A percentile compares a stretch with the other conserved stretches of the same genome.
Evolutionary conservation across 2,888 invertebrate species (phyloP).

Genomic region (Fabriciana adippe): DNA sequence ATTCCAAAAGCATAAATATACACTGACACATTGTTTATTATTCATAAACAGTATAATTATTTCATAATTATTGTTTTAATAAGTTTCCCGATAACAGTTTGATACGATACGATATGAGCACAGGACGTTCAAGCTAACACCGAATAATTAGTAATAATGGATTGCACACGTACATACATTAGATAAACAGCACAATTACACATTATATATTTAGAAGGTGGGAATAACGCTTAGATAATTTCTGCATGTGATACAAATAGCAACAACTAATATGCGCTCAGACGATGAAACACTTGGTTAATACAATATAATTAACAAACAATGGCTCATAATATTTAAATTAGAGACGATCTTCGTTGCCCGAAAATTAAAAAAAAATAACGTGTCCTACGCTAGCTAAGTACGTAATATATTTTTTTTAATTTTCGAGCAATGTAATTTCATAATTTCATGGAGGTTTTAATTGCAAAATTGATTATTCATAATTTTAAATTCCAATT

Average conservation of each 20-base stretch:
- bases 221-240: slow-evolving; percentile 16
- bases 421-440: no score
- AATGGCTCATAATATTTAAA: slow-evolving; percentile 25
- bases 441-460: no score
- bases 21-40: no score
- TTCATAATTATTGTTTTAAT: no score
- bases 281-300: slow-evolving; percentile 38
- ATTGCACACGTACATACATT: neutral
- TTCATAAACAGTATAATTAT: no score
- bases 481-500: neutral
- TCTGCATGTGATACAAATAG: slow-evolving; percentile 29
- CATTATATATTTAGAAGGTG: slow-evolving; percentile 16
- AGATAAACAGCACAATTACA: slow-evolving; percentile 15
- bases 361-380: slow-evolving; percentile 17
- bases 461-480: neutral
- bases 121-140: no score
- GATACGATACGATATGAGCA: no score
- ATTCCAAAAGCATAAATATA: no score
- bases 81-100: no score
- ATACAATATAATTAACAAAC: slow-evolving; percentile 36
- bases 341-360: slow-evolving; percentile 16
- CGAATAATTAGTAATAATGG: no score
- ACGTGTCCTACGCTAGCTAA: no score
- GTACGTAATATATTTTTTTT: no score
- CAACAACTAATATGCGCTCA: slow-evolving; percentile 37